phyloP scores from a whole-genome alignment of 2,113 vertebrate species.

The Ursus arctos region DNA sequence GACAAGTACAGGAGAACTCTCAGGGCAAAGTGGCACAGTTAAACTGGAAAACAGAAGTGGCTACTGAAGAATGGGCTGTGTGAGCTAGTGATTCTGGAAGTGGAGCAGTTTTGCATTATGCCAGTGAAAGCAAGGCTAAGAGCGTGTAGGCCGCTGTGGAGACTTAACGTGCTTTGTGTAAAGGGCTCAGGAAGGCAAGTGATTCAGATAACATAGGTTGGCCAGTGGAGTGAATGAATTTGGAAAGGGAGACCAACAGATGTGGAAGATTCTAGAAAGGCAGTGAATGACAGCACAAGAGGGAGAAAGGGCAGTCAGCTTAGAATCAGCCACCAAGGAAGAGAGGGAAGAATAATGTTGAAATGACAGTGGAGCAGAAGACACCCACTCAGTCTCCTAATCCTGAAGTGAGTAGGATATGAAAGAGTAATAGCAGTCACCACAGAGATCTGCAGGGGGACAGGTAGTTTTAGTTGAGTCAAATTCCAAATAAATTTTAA shows the following conservation, averaged over 20 bases:
- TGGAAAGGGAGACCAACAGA: neutral
- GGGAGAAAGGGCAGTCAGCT: neutral
- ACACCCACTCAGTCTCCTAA: neutral
- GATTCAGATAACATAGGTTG: neutral
- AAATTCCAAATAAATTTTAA: conserved; percentile 18
- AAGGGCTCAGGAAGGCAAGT: neutral
- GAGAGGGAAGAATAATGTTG: neutral
- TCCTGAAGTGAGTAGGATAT: neutral
- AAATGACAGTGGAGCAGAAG: neutral
- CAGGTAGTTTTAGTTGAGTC: neutral
- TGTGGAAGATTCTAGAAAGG: neutral
- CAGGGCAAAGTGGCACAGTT: neutral
- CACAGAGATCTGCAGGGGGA: neutral
- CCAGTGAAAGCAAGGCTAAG: neutral
- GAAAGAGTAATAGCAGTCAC: neutral
- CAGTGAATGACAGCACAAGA: neutral
- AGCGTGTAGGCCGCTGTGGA: neutral
- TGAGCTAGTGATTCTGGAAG: neutral
- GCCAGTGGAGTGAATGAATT: neutral
- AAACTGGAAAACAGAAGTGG: neutral
- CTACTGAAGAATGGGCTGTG: neutral
- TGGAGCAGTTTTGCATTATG: neutral
- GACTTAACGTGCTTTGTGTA: neutral
- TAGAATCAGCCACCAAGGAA: neutral
- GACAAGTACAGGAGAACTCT: neutral